phyloP scores from a whole-genome alignment of 2,113 vertebrate genomes.

The Morone saxatilis region DNA sequence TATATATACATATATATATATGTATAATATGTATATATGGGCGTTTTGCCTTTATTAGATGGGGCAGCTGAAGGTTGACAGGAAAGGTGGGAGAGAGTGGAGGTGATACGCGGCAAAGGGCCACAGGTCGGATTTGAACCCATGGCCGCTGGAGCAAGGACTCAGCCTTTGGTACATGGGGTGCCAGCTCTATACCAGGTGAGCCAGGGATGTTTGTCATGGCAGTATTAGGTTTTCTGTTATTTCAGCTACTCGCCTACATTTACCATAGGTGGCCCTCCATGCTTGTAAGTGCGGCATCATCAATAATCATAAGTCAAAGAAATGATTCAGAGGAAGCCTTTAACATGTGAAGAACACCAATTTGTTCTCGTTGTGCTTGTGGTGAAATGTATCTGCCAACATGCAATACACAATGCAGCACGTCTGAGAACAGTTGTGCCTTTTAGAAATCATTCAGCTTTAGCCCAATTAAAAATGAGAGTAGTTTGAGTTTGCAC shows the following conservation, averaged over 20 bases:
- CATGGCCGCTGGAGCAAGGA: too few relatives aligned
- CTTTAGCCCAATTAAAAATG: slow-evolving; percentile 1
- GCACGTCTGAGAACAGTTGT: background rate
- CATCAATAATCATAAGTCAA: background rate
- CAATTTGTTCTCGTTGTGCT: background rate
- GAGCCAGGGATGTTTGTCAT: background rate
- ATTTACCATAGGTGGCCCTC: background rate
- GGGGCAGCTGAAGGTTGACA: too few relatives aligned
- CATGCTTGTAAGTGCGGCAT: background rate
- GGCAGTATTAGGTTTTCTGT: background rate
- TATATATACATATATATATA: too few relatives aligned
- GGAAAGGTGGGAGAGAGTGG: too few relatives aligned
- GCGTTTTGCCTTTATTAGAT: too few relatives aligned
- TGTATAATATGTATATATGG: too few relatives aligned
- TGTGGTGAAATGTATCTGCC: background rate
- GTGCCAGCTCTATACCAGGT: too few relatives aligned
- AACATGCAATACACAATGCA: background rate
- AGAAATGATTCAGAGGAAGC: background rate
- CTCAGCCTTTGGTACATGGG: too few relatives aligned
- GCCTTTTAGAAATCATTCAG: slow-evolving; percentile 15
- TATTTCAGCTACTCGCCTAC: background rate
- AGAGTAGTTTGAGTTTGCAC: background rate
- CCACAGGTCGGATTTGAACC: too few relatives aligned
- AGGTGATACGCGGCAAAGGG: too few relatives aligned
- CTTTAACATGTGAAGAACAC: background rate